Base-by-base conservation (phyloP, 2,888 invertebrate species). In the Antheraea assamensis region DNA sequence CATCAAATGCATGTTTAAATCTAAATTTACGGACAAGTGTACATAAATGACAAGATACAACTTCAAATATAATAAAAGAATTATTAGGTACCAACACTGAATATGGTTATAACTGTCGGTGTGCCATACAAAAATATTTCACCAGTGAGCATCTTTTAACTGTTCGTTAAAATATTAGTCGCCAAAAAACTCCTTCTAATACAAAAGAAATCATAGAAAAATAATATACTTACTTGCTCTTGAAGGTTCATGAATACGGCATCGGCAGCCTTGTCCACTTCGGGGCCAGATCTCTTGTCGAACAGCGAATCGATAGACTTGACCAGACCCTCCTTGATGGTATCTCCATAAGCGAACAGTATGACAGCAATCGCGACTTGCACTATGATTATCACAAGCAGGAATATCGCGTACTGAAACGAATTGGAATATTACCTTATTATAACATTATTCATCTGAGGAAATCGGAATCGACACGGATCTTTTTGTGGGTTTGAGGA, bases 341-440 rank as follows among this genome's bases (percentile, higher is more conserved):
- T 95, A 7, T 96, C 96, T 47, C 95, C 94, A 85, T 96, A 95
- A 4, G 96, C 91, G 90, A 97, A 97, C 74, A 96, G 94, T 74
- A 96, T 95, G 17, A 97, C 95, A 0, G 96, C 96, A 76, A 97
- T 90, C 27, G 96, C 96, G 77, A 97, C 95, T 95, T 97, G 97
- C 74, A 97, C 88, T 74, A 97, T 96, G 87, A 97, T 96, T 76
- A 97, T 95, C 71, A 96, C 95, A 80, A 97, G 89, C 80, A 97
- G 90, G 87, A 97, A 95, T 79, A 97, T 95, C 8, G 97, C 96
- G 90, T 97, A 97, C 97, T 97, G 91, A 73, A 95, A 95, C 79
- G 75, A 76, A 73, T 70, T 71, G n/a, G 64, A 30, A 68, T 42
- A 42, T 21, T 76, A 74, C 71, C 4, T 42, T 47, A 21, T n/a